Conservation (phyloP, 2,113 vertebrate species). For the Acanthisitta chloris region DNA sequence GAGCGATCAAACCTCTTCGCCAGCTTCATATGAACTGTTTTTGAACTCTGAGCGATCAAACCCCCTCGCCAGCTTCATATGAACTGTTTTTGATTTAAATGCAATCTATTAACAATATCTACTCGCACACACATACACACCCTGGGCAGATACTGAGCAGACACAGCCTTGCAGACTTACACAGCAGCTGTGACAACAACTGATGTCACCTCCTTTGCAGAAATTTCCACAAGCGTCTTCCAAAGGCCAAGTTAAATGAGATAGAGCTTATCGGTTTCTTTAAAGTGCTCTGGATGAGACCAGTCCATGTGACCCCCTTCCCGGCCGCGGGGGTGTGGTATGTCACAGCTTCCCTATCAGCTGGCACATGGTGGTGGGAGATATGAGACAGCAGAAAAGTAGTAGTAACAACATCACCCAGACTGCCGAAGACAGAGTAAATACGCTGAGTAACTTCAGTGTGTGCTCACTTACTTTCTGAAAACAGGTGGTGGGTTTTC, state of each 20-base stretch:
- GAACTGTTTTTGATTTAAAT: constrained; percentile 25
- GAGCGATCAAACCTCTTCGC: neutral
- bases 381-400: constrained; percentile 66
- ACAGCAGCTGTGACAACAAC: constrained; percentile 68
- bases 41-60: neutral
- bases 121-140: neutral
- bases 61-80: neutral
- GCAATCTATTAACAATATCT: constrained; percentile 3
- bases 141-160: constrained; percentile 29
- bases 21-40: neutral
- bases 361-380: constrained; percentile 48
- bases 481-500: constrained; percentile 30
- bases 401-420: neutral
- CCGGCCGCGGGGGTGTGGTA: constrained; percentile 37
- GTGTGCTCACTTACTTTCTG: neutral
- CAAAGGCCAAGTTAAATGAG: constrained; percentile 67
- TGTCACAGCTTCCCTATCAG: constrained; percentile 66
- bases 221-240: constrained; percentile 65
- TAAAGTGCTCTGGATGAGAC: constrained; percentile 47
- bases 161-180: neutral
- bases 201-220: constrained; percentile 67
- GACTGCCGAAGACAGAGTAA: neutral
- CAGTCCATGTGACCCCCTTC: constrained; percentile 40
- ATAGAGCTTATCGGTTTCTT: constrained; percentile 66
- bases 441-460: constrained; percentile 44